Evolutionary conservation across 2,888 invertebrate genomes (phyloP).

Genomic region (Argynnis bischoffii): DNA sequence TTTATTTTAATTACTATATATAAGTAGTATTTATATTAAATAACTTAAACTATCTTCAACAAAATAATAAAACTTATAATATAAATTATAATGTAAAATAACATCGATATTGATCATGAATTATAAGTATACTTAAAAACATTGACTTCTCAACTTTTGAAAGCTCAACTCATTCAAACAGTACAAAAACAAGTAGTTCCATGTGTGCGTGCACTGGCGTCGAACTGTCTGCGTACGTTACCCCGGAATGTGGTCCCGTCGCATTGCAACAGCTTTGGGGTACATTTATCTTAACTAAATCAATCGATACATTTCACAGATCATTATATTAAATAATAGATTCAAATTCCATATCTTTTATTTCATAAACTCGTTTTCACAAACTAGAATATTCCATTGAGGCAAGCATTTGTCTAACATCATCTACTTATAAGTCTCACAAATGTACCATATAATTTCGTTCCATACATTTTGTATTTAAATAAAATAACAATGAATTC

Average conservation of each 20-base stretch:
- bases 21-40: too few species aligned
- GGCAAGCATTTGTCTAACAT: background rate
- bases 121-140: conserved; percentile 15
- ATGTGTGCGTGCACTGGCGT: conserved; percentile 54
- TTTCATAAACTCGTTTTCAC: background rate
- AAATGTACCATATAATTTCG: conserved; percentile 33
- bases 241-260: conserved; percentile 58
- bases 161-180: conserved; percentile 11
- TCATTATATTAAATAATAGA: conserved; percentile 3
- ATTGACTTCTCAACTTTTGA: background rate
- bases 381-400: background rate
- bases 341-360: background rate
- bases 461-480: conserved; percentile 33
- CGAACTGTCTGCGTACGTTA: conserved; percentile 58
- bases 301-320: conserved; percentile 10
- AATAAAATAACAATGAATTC: conserved; percentile 39
- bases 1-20: too few species aligned
- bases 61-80: too few species aligned
- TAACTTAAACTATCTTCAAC: too few species aligned
- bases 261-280: conserved; percentile 25
- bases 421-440: conserved; percentile 16
- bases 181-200: conserved; percentile 1
- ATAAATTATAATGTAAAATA: too few species aligned
- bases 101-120: too few species aligned
- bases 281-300: conserved; percentile 6